Evolutionary conservation across 2,888 invertebrate genomes (phyloP), one percentile per base, ranked within the genome.

Genomic region (Schizaphis graminum): DNA sequence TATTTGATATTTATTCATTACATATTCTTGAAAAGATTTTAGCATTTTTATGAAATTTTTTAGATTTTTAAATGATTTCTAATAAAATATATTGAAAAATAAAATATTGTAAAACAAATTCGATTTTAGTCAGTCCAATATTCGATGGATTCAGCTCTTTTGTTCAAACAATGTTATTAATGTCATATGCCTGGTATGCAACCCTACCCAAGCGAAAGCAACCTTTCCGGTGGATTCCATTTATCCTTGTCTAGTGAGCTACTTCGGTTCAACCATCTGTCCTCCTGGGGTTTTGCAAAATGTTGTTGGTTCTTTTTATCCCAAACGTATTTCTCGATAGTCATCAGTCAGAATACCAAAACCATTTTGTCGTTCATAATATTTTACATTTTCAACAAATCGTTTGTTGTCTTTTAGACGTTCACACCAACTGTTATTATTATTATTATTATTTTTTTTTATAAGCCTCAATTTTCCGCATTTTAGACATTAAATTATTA

Each of bases 161-260:
- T 88, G 35, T 92, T 61, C 26, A 67, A 87, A 61, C 24, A 87
- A 92, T 87, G 35, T 92, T 92, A 92, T 87, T 87, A 92, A 87
- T 67, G 49, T 92, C 35, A 41, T 67, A 49, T 87, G 49, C 26
- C 35, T 87, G 49, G 61, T 87, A 53, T 67, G 35, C 41, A 53
- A 92, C 88, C 49, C 49, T 88, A 67, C 49, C 85, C 93, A 61
- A 41, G 85, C 35, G 49, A 85, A 49, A 86, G 56, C 85, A 90
- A 94, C 93, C 86, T 90, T 93, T 85, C 24, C 49, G 49, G 49
- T 28, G 85, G 47, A 86, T 94, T 85, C 89, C 89, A 94, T 94
- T 94, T 94, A 90, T 94, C 93, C 90, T 86, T 94, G 93, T 94
- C 93, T 90, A 49, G 86, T 61, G 61, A 86, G 90, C 90, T 90